Evolutionary conservation across 2,888 invertebrate genomes (phyloP).

Genomic region (Arrhopalites spinosus): DNA sequence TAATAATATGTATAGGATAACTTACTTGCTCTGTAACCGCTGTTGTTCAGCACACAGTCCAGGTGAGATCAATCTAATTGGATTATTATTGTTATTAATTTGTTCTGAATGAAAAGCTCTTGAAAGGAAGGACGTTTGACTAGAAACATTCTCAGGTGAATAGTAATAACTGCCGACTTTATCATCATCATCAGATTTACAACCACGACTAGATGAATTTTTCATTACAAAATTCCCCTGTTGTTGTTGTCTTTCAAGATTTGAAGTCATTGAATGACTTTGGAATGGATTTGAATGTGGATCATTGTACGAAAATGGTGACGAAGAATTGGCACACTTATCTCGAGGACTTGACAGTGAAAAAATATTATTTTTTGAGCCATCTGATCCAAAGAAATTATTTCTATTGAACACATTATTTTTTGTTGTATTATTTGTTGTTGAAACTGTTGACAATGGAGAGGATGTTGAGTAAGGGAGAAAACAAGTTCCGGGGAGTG

Average conservation of each 20-base stretch:
- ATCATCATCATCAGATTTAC: background rate
- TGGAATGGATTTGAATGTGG: constrained; percentile 21
- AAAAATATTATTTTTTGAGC: constrained; percentile 1
- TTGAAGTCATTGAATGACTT: background rate
- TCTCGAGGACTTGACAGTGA: background rate
- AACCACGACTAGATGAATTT: constrained; percentile 4
- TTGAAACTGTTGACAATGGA: background rate
- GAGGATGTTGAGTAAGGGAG: background rate
- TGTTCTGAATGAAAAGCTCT: constrained; percentile 13
- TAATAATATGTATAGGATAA: background rate
- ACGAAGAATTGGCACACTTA: constrained; percentile 20
- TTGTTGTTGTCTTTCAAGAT: background rate
- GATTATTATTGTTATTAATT: constrained; percentile 31
- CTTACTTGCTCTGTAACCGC: constrained; percentile 3
- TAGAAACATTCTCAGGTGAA: background rate
- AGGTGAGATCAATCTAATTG: constrained; percentile 19
- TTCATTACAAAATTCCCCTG: constrained; percentile 16
- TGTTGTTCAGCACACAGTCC: constrained; percentile 2
- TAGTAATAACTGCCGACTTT: background rate
- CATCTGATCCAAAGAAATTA: constrained; percentile 8
- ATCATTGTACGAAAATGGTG: constrained; percentile 34
- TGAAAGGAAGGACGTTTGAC: background rate
- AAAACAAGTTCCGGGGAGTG: background rate
- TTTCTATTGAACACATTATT: constrained; percentile 22
- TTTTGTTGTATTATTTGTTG: background rate